These are phyloP conservation scores for Torymus texanus DNA, from an alignment of 2,888 invertebrate species.

Conservation along the genomic window DNA sequence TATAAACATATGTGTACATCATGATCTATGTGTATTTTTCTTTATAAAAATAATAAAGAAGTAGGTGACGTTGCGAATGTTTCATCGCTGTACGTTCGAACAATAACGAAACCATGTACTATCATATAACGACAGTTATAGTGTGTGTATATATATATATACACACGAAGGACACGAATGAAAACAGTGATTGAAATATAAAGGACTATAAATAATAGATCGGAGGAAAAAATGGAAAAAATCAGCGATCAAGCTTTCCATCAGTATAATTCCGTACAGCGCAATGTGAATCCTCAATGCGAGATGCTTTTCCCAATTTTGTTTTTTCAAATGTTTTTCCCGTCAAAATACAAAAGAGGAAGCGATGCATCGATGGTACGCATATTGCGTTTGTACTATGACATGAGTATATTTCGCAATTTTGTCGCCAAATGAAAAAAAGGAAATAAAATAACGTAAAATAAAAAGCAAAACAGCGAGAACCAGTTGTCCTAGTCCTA, in stretches of 20 bases:
- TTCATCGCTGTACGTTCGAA: not conserved
- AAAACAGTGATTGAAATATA: not conserved
- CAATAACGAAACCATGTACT: not conserved
- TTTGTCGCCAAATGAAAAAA: constrained; percentile 15
- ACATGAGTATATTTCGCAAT: not conserved
- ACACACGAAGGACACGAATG: constrained; percentile 17
- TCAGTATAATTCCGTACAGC: too few species aligned
- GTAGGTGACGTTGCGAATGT: not conserved
- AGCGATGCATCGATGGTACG: constrained; percentile 14
- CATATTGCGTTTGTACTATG: not conserved
- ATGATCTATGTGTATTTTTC: not conserved
- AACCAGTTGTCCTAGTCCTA: constrained; percentile 36
- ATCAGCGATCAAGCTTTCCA: too few species aligned
- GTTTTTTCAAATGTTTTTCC: too few species aligned
- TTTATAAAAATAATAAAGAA: not conserved
- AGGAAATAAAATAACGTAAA: constrained; percentile 11
- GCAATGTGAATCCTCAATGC: too few species aligned
- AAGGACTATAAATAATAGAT: constrained; percentile 8
- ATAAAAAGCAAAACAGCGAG: constrained; percentile 19
- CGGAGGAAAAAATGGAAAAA: not conserved
- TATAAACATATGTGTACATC: not conserved
- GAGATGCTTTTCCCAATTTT: too few species aligned
- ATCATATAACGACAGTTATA: constrained; percentile 13
- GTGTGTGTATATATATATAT: too few species aligned
- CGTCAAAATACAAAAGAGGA: too few species aligned